These are phyloP conservation scores for Chrysodeixis includens DNA, from an alignment of 2,888 invertebrate genomes.

Conservation along the genomic window DNA sequence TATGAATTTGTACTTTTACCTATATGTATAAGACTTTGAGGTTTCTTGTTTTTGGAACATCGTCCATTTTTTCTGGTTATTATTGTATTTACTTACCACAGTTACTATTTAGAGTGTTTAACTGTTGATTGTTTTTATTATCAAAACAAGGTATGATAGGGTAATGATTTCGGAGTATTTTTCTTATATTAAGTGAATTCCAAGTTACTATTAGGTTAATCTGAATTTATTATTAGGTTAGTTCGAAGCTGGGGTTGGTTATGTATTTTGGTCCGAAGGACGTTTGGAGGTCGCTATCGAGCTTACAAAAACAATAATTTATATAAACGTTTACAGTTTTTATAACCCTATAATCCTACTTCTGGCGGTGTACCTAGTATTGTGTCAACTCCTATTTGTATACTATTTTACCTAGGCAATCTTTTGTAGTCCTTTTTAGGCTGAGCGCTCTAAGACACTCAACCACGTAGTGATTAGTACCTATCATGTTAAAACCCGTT, in stretches of 20 bases:
- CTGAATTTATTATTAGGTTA: neutral
- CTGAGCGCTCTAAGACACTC: too few species aligned
- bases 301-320: neutral
- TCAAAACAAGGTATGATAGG: neutral
- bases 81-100: neutral
- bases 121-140: neutral
- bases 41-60: neutral
- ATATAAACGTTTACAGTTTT: neutral
- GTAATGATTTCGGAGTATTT: neutral
- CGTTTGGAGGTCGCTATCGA: neutral
- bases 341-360: neutral
- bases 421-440: neutral
- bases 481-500: too few species aligned
- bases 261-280: neutral
- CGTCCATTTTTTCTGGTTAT: neutral
- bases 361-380: slow-evolving; percentile 1
- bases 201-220: neutral
- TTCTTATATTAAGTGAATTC: neutral
- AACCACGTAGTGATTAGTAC: too few species aligned
- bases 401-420: neutral
- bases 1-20: neutral
- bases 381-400: neutral
- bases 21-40: neutral
- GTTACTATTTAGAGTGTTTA: neutral
- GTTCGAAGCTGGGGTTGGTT: too few species aligned